Percentiles rank a stretch among this genome's conserved stretches.
Conservation (phyloP, 2,888 invertebrate species). For the Ferdinandea cuprea region DNA sequence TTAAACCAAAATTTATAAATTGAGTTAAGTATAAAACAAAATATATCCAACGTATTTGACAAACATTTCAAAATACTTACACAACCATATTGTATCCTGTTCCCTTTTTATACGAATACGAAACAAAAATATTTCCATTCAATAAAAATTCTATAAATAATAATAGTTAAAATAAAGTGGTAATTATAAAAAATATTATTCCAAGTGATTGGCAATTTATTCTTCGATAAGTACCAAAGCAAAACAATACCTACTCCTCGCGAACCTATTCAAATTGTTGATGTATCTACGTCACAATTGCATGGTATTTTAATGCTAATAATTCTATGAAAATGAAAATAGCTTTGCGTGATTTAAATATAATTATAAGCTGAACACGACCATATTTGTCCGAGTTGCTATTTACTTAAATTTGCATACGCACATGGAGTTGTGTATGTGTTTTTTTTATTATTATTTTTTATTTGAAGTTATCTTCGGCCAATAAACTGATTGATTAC, state of each 20-base stretch:
- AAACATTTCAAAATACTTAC: no score
- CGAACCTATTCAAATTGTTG: not conserved
- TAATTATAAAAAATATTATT: slow-evolving; percentile 10
- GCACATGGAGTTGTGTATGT: not conserved
- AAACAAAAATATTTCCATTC: not conserved
- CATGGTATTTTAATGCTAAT: not conserved
- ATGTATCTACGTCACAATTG: slow-evolving; percentile 7
- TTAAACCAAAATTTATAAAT: no score
- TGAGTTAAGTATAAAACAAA: no score
- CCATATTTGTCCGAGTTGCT: slow-evolving; percentile 20
- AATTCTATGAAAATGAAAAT: slow-evolving; percentile 5
- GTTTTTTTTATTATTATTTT: not conserved
- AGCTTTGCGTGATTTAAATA: slow-evolving; percentile 24
- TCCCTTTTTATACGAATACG: no score
- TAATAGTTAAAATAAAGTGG: no score
- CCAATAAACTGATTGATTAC: slow-evolving; percentile 18
- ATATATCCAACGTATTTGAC: no score
- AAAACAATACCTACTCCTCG: not conserved
- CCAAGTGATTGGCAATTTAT: not conserved
- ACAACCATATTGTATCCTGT: no score
- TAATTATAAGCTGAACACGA: not conserved
- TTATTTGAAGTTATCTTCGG: slow-evolving; percentile 2
- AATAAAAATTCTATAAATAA: no score
- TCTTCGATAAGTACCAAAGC: not conserved
- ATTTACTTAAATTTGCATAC: slow-evolving; percentile 9